A percentile compares a stretch with the other conserved stretches of the same genome.
Conservation (phyloP, 2,888 invertebrate genomes). For the Euplagia quadripunctaria region DNA sequence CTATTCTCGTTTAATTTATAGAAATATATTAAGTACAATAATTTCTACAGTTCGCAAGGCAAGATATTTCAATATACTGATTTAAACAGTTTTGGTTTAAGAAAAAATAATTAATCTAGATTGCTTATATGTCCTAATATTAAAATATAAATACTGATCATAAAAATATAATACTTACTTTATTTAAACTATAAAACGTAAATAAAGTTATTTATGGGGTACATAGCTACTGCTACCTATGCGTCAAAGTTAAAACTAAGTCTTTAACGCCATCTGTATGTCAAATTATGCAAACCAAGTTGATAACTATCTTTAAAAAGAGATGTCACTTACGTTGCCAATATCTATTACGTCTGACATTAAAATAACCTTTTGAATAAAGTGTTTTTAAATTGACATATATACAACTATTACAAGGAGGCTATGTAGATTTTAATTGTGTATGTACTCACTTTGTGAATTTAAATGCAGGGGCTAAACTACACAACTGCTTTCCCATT, state of each 20-base stretch:
- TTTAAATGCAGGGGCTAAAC: too few species aligned
- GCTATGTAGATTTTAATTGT: background rate
- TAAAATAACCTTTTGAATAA: background rate
- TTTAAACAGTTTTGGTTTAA: too few species aligned
- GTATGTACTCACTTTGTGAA: too few species aligned
- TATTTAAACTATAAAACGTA: too few species aligned
- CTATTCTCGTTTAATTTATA: background rate
- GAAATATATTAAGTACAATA: background rate
- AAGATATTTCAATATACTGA: too few species aligned
- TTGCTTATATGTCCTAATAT: too few species aligned
- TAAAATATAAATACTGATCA: too few species aligned
- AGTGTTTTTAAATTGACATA: background rate
- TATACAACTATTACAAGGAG: background rate
- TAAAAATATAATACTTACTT: too few species aligned
- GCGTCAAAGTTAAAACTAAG: background rate
- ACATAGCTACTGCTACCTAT: constrained; percentile 27
- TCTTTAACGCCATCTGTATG: constrained; percentile 4
- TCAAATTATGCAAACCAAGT: background rate
- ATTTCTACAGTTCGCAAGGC: background rate
- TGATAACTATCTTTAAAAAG: constrained; percentile 12
- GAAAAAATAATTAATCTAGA: too few species aligned
- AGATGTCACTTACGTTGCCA: constrained; percentile 32
- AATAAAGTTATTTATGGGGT: too few species aligned
- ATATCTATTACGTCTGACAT: background rate
- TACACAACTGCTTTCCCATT: too few species aligned